Evolutionary conservation across 2,888 invertebrate genomes (phyloP).

Genomic region (Cetonia aurata): DNA sequence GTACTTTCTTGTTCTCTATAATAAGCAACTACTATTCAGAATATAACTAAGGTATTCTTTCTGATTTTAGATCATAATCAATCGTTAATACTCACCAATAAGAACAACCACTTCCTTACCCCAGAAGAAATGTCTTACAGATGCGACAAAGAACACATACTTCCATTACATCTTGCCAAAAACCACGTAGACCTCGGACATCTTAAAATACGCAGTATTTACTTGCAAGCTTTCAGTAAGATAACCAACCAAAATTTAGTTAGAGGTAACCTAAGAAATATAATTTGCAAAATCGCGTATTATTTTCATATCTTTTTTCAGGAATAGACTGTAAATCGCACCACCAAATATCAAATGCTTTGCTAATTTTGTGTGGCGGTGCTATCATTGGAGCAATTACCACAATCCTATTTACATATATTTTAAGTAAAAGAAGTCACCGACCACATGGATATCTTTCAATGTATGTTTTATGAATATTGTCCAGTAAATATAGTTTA

Average conservation of each 20-base stretch:
- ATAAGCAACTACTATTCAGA: too few relatives aligned
- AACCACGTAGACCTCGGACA: conserved; percentile 13
- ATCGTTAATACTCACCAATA: not conserved
- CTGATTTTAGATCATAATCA: conserved; percentile 1
- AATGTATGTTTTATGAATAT: not conserved
- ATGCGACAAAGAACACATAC: conserved; percentile 1
- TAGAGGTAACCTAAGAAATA: not conserved
- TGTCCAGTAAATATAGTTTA: too few relatives aligned
- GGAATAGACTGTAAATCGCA: conserved; percentile 9
- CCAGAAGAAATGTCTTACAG: conserved; percentile 7
- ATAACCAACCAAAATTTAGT: conserved; percentile 5
- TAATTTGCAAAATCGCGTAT: not conserved
- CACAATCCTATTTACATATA: not conserved
- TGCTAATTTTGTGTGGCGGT: conserved; percentile 3
- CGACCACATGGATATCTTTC: conserved; percentile 2
- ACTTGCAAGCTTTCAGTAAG: conserved; percentile 7
- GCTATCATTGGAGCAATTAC: not conserved
- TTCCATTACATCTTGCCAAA: conserved; percentile 3
- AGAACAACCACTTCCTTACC: conserved; percentile 5
- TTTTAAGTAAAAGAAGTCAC: conserved; percentile 13
- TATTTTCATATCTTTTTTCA: not conserved
- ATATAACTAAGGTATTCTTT: too few relatives aligned
- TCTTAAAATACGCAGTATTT: not conserved
- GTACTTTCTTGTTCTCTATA: too few relatives aligned
- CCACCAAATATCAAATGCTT: not conserved